Conservation (phyloP, 64 coral and sea anemone species). For the Actinia equina region DNA sequence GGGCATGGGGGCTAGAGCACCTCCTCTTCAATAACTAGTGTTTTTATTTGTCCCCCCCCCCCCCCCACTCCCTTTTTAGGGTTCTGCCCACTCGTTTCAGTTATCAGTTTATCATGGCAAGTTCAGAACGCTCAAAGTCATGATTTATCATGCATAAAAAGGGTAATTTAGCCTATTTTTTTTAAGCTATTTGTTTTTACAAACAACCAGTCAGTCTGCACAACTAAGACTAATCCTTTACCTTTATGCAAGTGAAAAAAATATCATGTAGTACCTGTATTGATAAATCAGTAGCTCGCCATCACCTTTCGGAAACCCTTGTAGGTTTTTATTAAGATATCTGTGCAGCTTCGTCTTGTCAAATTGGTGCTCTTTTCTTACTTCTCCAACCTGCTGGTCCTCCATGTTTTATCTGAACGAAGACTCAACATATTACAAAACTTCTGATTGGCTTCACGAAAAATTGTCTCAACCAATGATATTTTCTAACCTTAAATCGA, state of each 20-base stretch:
- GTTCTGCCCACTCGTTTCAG: no score
- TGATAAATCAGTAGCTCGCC: slow-evolving; percentile 56
- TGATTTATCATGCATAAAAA: no score
- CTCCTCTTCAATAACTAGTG: no score
- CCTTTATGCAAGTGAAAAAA: not conserved
- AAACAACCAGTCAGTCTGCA: no score
- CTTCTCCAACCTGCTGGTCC: slow-evolving; percentile 22
- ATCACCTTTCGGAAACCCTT: slow-evolving; percentile 55
- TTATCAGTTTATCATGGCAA: no score
- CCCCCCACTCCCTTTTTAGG: no score
- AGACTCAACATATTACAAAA: not conserved
- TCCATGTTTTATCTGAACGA: slow-evolving; percentile 39
- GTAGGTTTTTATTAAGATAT: slow-evolving; percentile 56
- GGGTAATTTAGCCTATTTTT: no score
- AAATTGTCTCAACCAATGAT: not conserved
- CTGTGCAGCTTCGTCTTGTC: slow-evolving; percentile 52
- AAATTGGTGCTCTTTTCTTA: slow-evolving; percentile 75
- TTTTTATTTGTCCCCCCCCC: no score
- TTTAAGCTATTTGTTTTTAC: no score
- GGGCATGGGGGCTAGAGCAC: no score
- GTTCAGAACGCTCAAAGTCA: no score
- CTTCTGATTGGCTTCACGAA: not conserved
- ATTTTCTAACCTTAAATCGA: not conserved
- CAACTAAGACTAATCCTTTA: no score
- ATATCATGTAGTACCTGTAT: slow-evolving; percentile 61